Evolutionary conservation across 2,113 vertebrate species (phyloP).

Genomic region (Rhea americana): DNA sequence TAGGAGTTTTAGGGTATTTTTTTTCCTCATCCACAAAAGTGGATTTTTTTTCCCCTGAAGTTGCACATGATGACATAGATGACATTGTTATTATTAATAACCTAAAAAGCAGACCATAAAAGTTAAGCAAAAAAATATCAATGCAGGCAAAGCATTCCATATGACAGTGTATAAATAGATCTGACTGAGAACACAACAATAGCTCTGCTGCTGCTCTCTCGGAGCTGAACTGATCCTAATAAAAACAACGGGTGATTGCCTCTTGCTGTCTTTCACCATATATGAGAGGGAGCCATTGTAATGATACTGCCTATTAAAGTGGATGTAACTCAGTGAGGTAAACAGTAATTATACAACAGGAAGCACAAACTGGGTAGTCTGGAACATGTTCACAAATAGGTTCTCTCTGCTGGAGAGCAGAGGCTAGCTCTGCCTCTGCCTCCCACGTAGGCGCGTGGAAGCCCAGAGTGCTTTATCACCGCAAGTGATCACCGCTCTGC

Average conservation of each 20-base stretch:
- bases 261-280: neutral
- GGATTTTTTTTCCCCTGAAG: neutral
- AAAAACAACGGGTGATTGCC: neutral
- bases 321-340: neutral
- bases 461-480: neutral
- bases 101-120: neutral
- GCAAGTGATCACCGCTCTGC: rapidly evolving
- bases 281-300: neutral
- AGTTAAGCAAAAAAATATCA: neutral
- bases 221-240: neutral
- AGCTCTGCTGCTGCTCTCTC: neutral
- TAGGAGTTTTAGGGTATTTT: neutral
- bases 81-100: neutral
- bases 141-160: neutral
- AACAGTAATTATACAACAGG: slow-evolving; percentile 2
- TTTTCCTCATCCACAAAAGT: neutral
- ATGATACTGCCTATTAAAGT: neutral
- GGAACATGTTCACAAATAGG: neutral
- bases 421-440: neutral
- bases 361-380: neutral
- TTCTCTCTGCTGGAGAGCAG: neutral
- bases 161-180: neutral
- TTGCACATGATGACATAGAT: neutral
- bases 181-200: neutral
- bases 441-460: neutral